Evolutionary conservation across 2,888 invertebrate species (phyloP), one percentile per base, ranked within the genome.

Genomic region (Cenopis cana): DNA sequence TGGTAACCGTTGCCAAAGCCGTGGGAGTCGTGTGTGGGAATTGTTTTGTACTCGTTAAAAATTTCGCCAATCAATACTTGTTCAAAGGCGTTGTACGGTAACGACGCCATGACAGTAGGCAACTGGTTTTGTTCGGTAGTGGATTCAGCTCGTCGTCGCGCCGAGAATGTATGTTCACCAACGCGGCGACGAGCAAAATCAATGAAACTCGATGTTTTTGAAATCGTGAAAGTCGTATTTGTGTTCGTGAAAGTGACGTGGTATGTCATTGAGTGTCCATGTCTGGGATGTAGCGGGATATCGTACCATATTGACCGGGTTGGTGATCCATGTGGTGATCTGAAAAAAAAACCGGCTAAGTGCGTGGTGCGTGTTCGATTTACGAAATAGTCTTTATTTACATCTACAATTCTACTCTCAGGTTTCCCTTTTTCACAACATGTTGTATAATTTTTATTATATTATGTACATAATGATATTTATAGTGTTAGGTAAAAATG

Each of bases 251-350:
- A 46, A 56, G 49, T 52, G 11, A 57, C 67, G 71, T 50, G 71
- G 65, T 50, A 56, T 67, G 60, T 71, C 68, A 69, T 70, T 67
- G 68, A 64, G 77, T 67, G 73, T 69, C 82, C 76, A 77, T 14
- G n/a, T 83, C 80, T 0, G 80, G 79, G 0, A 33, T 62, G 73
- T 82, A 80, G 73, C 82, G 80, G 0, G 84, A 76, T 17, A 65
- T 66, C 70, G 66, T 70, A 70, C 70, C 66, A 46, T 71, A 67
- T 14, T 71, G 67, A 5, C 62, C 61, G 3, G 67, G 71, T 10
- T 54, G 66, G 67, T 61, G 66, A 12, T 67, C 67, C 56, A 60
- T 56, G n/a, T 71, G 61, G 14, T 61, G 49, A 56, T 67, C 71
- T 71, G 67, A 0, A 56, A 60, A 66, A 50, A 56, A 38, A 67